Evolutionary conservation across 2,797 vertebrate species (phyloP).

Genomic region (Oryzias sinensis): DNA sequence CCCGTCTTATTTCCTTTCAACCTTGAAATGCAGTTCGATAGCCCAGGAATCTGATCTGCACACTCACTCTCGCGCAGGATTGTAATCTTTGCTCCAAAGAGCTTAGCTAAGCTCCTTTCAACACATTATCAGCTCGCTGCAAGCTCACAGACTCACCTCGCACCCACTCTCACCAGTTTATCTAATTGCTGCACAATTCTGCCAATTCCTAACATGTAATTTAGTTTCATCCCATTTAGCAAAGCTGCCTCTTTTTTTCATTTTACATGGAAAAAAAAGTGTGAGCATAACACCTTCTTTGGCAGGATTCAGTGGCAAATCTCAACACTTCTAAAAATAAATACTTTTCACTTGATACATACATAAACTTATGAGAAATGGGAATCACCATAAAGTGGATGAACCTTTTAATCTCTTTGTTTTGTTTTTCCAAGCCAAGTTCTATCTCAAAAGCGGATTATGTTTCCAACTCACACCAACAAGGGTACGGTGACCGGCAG

Average conservation of each 20-base stretch:
- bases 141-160: conserved; percentile 34
- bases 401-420: conserved; percentile 21
- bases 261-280: conserved; percentile 17
- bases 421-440: conserved; percentile 27
- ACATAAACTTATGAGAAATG: conserved; percentile 3
- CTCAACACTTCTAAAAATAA: conserved; percentile 26
- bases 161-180: conserved; percentile 34
- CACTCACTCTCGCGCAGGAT: conserved; percentile 27
- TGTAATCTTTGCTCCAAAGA: conserved; percentile 49
- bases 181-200: conserved; percentile 27
- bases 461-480: conserved; percentile 52
- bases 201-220: conserved; percentile 33
- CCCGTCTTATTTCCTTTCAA: conserved; percentile 12
- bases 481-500: conserved; percentile 34
- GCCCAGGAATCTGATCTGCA: conserved; percentile 45
- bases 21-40: conserved; percentile 27
- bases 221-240: conserved; percentile 14
- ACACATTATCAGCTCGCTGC: conserved; percentile 46
- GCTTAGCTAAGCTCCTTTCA: conserved; percentile 59
- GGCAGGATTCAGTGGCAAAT: conserved; percentile 1
- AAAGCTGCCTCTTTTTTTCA: background rate
- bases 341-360: conserved; percentile 18
- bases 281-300: background rate
- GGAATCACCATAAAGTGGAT: conserved; percentile 17
- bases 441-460: conserved; percentile 61